Base-by-base conservation (phyloP, 2,113 vertebrate genomes). In the Dipodomys spectabilis region DNA sequence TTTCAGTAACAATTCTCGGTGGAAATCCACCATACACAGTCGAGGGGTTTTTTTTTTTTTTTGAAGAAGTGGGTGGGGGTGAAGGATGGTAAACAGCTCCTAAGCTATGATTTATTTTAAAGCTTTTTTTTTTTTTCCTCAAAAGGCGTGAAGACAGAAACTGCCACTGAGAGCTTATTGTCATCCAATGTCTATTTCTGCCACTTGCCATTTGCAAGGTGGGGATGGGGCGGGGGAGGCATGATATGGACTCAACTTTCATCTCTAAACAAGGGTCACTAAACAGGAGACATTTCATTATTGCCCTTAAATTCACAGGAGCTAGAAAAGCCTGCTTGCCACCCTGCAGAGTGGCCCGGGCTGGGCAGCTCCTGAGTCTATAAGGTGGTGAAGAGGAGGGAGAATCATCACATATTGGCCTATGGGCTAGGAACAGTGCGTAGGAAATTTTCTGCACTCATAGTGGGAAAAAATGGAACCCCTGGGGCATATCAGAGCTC, bases 231-330 rank as follows among this genome's bases (percentile, higher is more conserved):
- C 0, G 68, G 93, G 69, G 28, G 64, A 88, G 77, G 62, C 79
- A 86, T 85, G 71, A 88, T 92, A 94, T 90, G 88, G 86, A 93
- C 88, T 96, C 97, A 90, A 90, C 94, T 95, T 96, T 95, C 84
- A 91, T 96, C 92, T 82, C 78, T 95, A 94, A 95, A 90, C 85
- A 95, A 75, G 67, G 96, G 88, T 96, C 95, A 96, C 92, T 88
- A 92, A 95, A 94, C 87, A 95, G 92, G 96, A 88, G 82, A 90
- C 93, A 94, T 95, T 96, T 93, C 90, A 94, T 93, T 77, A 95
- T 83, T 96, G 93, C 90, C 90, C 90, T 95, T 95, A 95, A 85
- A 95, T 95, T 96, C 92, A 73, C 77, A 81, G 88, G 71, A 86
- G 71, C 82, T 92, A 80, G 85, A 82, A 57, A 94, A 95, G 79